Percentiles rank a stretch among this genome's conserved stretches.
Conservation (phyloP, 2,113 vertebrate genomes). For the Coptodon rendalli region DNA sequence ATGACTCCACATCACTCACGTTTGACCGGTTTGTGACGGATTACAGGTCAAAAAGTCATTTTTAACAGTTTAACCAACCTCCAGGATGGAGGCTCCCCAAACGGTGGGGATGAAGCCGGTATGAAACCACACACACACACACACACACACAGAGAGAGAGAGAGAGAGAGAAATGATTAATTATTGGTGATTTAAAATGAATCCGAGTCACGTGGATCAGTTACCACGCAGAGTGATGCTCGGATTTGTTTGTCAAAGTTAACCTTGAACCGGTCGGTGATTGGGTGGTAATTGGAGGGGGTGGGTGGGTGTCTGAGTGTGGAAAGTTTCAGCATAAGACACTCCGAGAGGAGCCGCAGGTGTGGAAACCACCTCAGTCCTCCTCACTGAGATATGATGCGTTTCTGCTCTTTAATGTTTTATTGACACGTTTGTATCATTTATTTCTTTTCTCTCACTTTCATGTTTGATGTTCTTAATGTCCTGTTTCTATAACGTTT, state of each 20-base stretch:
- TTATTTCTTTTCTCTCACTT: background rate
- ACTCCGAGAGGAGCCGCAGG: rapidly evolving
- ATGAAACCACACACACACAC: background rate
- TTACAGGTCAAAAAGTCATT: background rate
- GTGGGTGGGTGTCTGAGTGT: background rate
- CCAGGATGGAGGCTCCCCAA: background rate
- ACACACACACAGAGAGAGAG: too few species aligned
- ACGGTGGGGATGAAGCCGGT: too few species aligned
- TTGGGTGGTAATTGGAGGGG: too few species aligned
- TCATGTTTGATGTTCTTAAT: background rate
- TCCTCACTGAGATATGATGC: background rate
- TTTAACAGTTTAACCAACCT: background rate
- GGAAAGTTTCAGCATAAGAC: background rate
- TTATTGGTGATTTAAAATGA: background rate
- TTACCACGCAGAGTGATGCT: too few species aligned
- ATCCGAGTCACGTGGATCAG: background rate
- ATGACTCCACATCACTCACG: background rate
- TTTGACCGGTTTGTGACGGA: background rate
- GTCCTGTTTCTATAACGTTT: background rate
- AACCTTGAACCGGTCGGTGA: too few species aligned
- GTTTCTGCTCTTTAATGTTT: too few species aligned
- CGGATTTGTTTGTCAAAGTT: too few species aligned
- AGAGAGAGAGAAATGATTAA: background rate
- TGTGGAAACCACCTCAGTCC: background rate
- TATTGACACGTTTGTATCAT: too few species aligned